Evolutionary conservation across 1,140 invertebrate genomes (phyloP), one percentile per base, ranked within the genome.

Genomic region (Drosophila littoralis): DNA sequence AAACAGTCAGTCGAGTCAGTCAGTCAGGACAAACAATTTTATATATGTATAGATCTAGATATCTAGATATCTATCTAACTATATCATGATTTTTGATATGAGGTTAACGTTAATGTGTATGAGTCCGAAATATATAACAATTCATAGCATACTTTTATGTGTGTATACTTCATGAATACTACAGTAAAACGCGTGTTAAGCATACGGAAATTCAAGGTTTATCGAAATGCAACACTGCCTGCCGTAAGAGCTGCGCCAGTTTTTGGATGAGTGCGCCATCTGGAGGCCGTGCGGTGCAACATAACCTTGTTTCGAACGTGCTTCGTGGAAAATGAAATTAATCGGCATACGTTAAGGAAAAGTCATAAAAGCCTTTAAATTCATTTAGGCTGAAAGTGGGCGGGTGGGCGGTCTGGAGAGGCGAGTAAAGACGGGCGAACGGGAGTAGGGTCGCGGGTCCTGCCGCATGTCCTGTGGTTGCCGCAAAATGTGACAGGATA

Each of bases 401-500:
- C 15, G 15, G 17, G 38, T 13, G 12, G 22, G 40, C 6, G 42
- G 7, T 13, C 22, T 5, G 4, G 4, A 28, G 22, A 9, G 50
- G 40, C n/a, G 8, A 42, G 55, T 7, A 1, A 22, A 28, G 17
- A 28, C 13, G 67, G 40, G 54, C 36, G 28, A 22, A 32, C 38
- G 32, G 46, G 43, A 5, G 36, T 4, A 4, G 42, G 17, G 33
- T 57, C 13, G 33, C 15, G 22, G n/a, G n/a, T 40, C 28, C 40
- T 57, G 70, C 58, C 42, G 54, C 38, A 59, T 72, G 81, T 65
- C 48, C 81, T 75, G 77, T 22, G 82, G 75, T 51, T 46, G 75
- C 75, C 78, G 52, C 63, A 52, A 78, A 86, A 68, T 89, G 79
- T 77, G 72, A 89, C 83, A 89, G 83, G 76, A 89, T 89, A 84